Base-by-base conservation (phyloP, 2,888 invertebrate species). In the Papilio elwesi region DNA sequence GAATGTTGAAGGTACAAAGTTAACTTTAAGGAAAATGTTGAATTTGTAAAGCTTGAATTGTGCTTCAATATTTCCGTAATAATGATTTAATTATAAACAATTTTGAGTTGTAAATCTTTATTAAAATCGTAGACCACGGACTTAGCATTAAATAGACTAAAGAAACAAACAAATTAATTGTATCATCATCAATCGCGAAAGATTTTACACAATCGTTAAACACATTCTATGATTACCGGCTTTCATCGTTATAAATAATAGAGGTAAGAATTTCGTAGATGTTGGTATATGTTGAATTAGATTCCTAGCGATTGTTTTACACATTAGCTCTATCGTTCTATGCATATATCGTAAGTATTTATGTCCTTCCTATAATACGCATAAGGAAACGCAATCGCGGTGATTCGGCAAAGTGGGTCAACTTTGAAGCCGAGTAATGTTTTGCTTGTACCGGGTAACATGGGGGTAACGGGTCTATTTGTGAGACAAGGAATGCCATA, bases 391-490 rank as follows among this genome's bases (percentile, higher is more conserved):
- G 43, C 59, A 62, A 43, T 43, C 15, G 36, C 6, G 59, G 43
- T 48, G 47, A 68, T 68, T 47, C 68, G 11, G 12, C 36, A 49
- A 48, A 68, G n/a, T 49, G 49, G 49, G 57, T 53, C 47, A 67
- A 53, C 53, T 62, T 62, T 62, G 59, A 62, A 62, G 59, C 59
- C 59, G 53, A 49, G 26, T 48, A 59, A 36, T 68, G 49, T 68
- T 68, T 68, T 49, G 57, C 49, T 59, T 59, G 57, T 68, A 68
- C 59, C 68, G 57, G 38, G 13, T 12, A 49, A 49, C 49, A 51
- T 47, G n/a, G n/a, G n/a, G n/a, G 36, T 59, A 68, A 68, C 51
- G n/a, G n/a, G n/a, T 59, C 59, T 38, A 59, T 68, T 59, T 68
- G 47, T 57, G 49, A 68, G 59, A 59, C 57, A 68, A 59, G 36